Conservation (phyloP, 64 coral and sea anemone genomes). For the Montipora sp. region DNA sequence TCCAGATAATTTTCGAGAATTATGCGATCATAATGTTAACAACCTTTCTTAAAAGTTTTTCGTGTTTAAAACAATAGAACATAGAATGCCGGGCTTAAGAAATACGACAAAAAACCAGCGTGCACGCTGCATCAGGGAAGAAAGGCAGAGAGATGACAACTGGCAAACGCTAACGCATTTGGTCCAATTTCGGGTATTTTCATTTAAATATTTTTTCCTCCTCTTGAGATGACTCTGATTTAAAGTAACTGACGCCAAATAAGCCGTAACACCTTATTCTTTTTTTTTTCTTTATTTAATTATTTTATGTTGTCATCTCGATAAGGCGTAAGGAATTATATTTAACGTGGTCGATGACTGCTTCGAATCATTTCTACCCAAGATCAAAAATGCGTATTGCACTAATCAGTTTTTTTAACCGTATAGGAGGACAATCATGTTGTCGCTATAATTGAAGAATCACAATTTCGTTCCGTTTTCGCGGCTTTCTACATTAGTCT, state of each 20-base stretch:
- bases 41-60: background rate
- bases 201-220: background rate
- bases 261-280: background rate
- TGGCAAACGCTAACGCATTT: constrained; percentile 36
- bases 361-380: background rate
- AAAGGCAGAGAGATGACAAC: background rate
- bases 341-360: background rate
- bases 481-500: too few relatives aligned
- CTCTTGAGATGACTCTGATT: background rate
- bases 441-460: too few relatives aligned
- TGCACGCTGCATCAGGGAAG: background rate
- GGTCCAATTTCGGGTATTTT: constrained; percentile 49
- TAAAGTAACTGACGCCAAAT: background rate
- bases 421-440: too few relatives aligned
- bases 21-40: background rate
- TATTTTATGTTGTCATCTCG: background rate
- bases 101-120: background rate
- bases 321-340: background rate
- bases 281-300: background rate
- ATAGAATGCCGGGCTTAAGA: background rate
- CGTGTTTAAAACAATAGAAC: background rate
- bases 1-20: background rate
- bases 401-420: too few relatives aligned
- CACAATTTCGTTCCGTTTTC: too few relatives aligned
- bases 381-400: too few relatives aligned